These are phyloP conservation scores for Zosterops hypoxanthus DNA, from an alignment of 2,113 vertebrate species.

Conservation along the genomic window DNA sequence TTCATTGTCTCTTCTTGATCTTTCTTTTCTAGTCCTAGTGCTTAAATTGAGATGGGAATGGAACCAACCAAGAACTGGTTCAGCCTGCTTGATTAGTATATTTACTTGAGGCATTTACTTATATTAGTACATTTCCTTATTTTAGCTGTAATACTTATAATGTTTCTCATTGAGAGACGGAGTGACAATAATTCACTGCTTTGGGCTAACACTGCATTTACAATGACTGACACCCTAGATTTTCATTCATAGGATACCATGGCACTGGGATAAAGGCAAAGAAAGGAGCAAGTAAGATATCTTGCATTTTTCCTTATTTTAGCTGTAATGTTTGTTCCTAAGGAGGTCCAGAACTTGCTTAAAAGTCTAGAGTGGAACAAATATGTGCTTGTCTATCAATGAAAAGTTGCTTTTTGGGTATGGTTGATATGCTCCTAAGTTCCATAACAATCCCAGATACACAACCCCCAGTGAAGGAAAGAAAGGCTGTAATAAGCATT, in stretches of 20 bases:
- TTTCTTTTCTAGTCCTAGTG: background rate
- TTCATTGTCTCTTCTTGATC: background rate
- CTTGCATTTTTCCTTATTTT: background rate
- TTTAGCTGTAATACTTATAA: too few relatives aligned
- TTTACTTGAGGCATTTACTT: background rate
- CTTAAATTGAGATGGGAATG: background rate
- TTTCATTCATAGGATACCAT: background rate
- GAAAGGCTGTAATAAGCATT: background rate
- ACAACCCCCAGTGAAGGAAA: background rate
- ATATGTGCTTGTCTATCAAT: background rate
- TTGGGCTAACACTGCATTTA: background rate
- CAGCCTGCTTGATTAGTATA: background rate
- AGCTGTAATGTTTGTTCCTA: background rate
- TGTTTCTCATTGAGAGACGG: background rate
- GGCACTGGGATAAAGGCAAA: background rate
- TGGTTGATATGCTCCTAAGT: background rate
- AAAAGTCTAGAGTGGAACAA: background rate
- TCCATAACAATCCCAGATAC: background rate
- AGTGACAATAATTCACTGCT: background rate
- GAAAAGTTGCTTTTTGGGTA: background rate
- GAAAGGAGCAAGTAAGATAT: background rate
- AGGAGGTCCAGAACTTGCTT: background rate
- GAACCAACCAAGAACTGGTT: background rate
- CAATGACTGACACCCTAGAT: background rate
- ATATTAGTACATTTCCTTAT: too few relatives aligned